Evolutionary conservation across 2,888 invertebrate genomes (phyloP).

Genomic region (Itoplectis maculator): DNA sequence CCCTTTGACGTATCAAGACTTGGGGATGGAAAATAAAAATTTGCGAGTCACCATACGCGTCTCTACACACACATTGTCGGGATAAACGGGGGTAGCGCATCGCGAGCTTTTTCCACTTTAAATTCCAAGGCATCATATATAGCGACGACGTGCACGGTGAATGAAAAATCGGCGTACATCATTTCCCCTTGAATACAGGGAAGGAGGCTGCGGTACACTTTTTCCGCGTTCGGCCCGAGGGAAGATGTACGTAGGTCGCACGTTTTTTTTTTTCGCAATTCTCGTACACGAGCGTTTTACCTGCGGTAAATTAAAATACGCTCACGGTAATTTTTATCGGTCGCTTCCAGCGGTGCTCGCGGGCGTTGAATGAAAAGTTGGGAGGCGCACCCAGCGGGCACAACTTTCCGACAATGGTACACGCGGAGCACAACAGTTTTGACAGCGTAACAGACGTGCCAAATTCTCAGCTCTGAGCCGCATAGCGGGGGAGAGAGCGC

Average conservation of each 20-base stretch:
- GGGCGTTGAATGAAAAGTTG: constrained; percentile 9
- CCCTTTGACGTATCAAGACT: constrained; percentile 36
- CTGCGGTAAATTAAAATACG: constrained; percentile 53
- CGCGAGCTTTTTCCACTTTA: constrained; percentile 21
- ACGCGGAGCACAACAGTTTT: not conserved
- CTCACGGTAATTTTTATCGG: constrained; percentile 53
- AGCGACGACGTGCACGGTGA: constrained; percentile 34
- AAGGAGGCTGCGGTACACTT: not conserved
- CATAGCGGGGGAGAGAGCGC: constrained; percentile 23
- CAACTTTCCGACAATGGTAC: constrained; percentile 1
- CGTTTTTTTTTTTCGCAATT: constrained; percentile 17
- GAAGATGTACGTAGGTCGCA: not conserved
- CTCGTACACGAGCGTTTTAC: constrained; percentile 5
- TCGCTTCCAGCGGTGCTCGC: not conserved
- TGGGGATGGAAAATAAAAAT: constrained; percentile 24
- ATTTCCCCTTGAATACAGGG: constrained; percentile 15
- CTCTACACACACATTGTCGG: constrained; percentile 16
- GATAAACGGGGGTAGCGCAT: not conserved
- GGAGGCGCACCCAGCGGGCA: not conserved
- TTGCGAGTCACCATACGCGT: constrained; percentile 3
- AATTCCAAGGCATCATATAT: constrained; percentile 21
- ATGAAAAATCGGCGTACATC: constrained; percentile 57
- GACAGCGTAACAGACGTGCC: not conserved
- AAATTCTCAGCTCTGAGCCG: constrained; percentile 10
- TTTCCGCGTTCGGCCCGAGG: not conserved